These are phyloP conservation scores for Caenorhabditis wallacei DNA, from an alignment of 2,888 invertebrate genomes.

Conservation along the genomic window DNA sequence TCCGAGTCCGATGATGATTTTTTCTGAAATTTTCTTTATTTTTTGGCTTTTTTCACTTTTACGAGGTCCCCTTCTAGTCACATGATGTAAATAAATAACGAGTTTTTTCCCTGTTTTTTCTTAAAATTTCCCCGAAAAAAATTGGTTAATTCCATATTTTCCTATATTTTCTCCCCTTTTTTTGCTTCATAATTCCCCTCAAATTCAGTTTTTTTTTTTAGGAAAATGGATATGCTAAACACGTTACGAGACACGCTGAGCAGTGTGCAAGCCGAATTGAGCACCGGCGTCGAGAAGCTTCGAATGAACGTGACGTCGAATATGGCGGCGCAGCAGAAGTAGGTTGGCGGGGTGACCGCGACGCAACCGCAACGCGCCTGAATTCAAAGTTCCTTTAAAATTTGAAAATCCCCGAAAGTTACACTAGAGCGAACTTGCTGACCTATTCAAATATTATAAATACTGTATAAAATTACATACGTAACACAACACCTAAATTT, in stretches of 20 bases:
- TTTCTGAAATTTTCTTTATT: conserved; percentile 22
- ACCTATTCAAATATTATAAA: too few relatives aligned
- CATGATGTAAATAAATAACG: not conserved
- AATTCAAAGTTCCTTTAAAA: too few relatives aligned
- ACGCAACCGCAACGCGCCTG: too few relatives aligned
- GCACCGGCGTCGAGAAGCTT: conserved; percentile 67
- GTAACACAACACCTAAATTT: conserved; percentile 41
- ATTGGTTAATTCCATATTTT: not conserved
- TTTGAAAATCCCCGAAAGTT: not conserved
- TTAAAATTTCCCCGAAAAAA: too few relatives aligned
- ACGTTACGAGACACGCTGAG: conserved; percentile 69
- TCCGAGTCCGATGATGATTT: conserved; percentile 45
- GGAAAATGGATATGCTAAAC: conserved; percentile 71
- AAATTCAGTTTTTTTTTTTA: too few relatives aligned
- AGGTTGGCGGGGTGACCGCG: too few relatives aligned
- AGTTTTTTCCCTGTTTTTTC: not conserved
- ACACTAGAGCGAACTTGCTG: too few relatives aligned
- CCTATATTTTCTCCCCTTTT: conserved; percentile 1
- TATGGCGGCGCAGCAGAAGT: conserved; percentile 66
- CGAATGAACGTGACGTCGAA: conserved; percentile 68
- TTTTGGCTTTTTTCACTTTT: too few relatives aligned
- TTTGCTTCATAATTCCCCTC: too few relatives aligned
- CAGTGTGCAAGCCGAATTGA: conserved; percentile 70
- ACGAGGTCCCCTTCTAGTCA: too few relatives aligned
- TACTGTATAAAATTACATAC: not conserved